Conservation (phyloP, 2,888 invertebrate genomes). For the Pollenia amentaria region DNA sequence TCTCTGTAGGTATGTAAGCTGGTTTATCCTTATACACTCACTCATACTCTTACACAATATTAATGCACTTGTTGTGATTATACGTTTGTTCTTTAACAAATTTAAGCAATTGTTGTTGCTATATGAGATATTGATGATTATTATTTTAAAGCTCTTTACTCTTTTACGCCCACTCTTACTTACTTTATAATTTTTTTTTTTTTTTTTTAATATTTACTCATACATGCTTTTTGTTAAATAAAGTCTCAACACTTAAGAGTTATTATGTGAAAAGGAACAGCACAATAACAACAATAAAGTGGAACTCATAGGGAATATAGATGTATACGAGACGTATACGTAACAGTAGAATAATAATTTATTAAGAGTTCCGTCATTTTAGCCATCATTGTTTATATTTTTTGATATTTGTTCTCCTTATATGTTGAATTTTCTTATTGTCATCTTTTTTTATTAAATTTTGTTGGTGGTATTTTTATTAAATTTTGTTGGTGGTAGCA, state of each 20-base stretch:
- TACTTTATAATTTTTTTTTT: neutral
- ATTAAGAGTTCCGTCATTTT: constrained; percentile 63
- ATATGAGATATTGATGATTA: constrained; percentile 47
- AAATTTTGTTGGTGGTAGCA: constrained; percentile 39
- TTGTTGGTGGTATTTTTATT: constrained; percentile 45
- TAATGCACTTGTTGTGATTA: constrained; percentile 24
- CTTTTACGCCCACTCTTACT: neutral
- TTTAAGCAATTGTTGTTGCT: constrained; percentile 48
- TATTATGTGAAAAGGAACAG: constrained; percentile 53
- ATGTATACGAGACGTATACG: too few species aligned
- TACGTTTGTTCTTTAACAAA: constrained; percentile 45
- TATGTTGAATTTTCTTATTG: constrained; percentile 26
- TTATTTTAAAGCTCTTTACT: constrained; percentile 30
- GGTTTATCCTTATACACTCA: neutral
- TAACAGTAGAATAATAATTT: neutral
- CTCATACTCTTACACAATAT: neutral
- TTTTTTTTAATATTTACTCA: constrained; percentile 8
- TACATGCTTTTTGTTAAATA: constrained; percentile 1
- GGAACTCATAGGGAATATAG: neutral
- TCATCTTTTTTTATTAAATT: constrained; percentile 49
- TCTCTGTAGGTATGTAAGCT: neutral
- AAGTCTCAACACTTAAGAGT: constrained; percentile 58
- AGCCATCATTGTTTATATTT: constrained; percentile 64
- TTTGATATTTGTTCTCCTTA: constrained; percentile 23
- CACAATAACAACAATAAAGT: constrained; percentile 20